A percentile compares a stretch with the other conserved stretches of the same genome.
phyloP scores from a whole-genome alignment of 2,797 vertebrate genomes.

The Poecilia picta region DNA sequence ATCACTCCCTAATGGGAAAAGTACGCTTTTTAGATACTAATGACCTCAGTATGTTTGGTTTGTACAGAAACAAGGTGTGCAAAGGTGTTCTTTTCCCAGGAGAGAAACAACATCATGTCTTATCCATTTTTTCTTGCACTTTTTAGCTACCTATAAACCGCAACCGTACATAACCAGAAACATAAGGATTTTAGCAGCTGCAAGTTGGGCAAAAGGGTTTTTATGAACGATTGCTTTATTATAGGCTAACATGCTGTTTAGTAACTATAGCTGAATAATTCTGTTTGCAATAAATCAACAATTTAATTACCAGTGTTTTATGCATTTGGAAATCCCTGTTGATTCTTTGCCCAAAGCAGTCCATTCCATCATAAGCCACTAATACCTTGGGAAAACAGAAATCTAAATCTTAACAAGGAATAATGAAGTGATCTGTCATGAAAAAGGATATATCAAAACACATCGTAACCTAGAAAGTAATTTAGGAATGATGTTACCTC shows the following conservation, averaged over 20 bases:
- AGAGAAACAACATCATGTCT: constrained; percentile 44
- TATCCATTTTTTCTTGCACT: constrained; percentile 22
- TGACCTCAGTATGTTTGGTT: constrained; percentile 59
- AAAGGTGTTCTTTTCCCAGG: constrained; percentile 40
- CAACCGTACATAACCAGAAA: constrained; percentile 27
- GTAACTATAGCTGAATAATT: constrained; percentile 8
- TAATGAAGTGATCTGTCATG: neutral
- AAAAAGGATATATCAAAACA: neutral
- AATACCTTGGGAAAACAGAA: neutral
- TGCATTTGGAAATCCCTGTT: neutral
- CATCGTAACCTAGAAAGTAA: neutral
- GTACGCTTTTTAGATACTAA: constrained; percentile 60
- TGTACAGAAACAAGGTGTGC: constrained; percentile 61
- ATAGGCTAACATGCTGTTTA: constrained; percentile 30
- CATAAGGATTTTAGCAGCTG: constrained; percentile 15
- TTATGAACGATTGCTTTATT: constrained; percentile 28
- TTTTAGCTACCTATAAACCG: constrained; percentile 49
- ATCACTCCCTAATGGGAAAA: constrained; percentile 67
- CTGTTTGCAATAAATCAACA: constrained; percentile 15
- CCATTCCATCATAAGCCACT: neutral
- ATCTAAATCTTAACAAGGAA: neutral
- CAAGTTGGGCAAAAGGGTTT: constrained; percentile 9
- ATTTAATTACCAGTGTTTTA: constrained; percentile 9
- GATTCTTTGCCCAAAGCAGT: neutral
- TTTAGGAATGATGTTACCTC: neutral